Evolutionary conservation across 2,113 vertebrate genomes (phyloP), one percentile per base, ranked within the genome.

Genomic region (Dasyprocta punctata): DNA sequence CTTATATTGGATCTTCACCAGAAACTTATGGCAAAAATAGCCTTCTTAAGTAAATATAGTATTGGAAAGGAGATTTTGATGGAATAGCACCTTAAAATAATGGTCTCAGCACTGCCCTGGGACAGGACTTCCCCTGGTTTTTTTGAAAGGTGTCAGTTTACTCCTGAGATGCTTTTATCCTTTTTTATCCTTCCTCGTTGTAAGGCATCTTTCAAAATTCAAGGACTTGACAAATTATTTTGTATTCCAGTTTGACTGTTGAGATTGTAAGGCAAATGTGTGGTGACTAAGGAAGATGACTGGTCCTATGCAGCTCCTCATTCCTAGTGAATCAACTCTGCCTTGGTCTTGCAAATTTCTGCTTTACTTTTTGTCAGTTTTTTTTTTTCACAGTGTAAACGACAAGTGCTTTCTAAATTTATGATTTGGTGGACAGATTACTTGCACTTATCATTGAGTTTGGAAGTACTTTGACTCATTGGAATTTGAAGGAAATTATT

Each of bases 401-500:
- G 65, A 71, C 83, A 81, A 26, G 8, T 19, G 6, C 44, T 82
- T 81, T 83, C 20, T 81, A 61, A 86, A 83, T 92, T 61, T 83
- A 36, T 65, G 30, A n/a, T 61, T 87, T 86, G 63, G 44, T 93
- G 13, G 20, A 1, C 10, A 92, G 26, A 77, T 7, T 69, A 10
- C 33, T 86, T 89, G 5, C 28, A 41, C 78, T 90, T 44, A 54
- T 75, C 56, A 52, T n/a, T 30, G 54, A 84, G 26, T 63, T 83
- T 80, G n/a, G 61, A 52, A 87, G 28, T 73, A 36, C 24, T 93
- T 84, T 92, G 80, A 81, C 38, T 86, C 19, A 47, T n/a, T 90
- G 77, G 78, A 84, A 93, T 63, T 96, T 73, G 92, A 90, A 88
- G 38, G 87, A 58, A 93, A 73, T 92, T 93, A 90, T 92, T 90